Percentiles rank a stretch among this genome's conserved stretches.
Evolutionary conservation across 2,113 vertebrate genomes (phyloP).

Genomic region (Campylorhamphus procurvoides): DNA sequence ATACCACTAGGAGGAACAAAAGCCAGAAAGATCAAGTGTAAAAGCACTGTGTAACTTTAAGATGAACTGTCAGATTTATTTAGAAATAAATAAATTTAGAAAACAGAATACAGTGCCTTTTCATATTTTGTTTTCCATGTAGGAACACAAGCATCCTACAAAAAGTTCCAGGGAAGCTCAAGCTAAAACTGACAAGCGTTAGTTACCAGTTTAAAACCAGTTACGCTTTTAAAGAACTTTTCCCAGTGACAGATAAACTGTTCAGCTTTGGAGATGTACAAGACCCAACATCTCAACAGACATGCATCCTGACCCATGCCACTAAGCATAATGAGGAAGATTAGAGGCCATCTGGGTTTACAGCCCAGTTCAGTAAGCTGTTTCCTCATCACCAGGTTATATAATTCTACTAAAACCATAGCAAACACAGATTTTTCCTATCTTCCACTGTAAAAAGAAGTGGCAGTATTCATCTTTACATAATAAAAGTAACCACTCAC

Average conservation of each 20-base stretch:
- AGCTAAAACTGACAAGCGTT: background rate
- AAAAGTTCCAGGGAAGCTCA: background rate
- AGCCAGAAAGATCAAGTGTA: background rate
- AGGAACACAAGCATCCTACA: background rate
- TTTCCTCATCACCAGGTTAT: slow-evolving; percentile 7
- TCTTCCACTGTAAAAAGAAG: background rate
- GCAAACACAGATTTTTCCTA: background rate
- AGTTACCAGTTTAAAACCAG: background rate
- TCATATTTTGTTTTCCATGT: background rate
- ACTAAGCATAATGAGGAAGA: background rate
- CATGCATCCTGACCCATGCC: background rate
- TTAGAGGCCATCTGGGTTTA: slow-evolving; percentile 55
- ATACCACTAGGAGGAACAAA: background rate
- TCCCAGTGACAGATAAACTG: background rate
- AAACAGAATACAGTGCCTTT: background rate
- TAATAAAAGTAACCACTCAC: background rate
- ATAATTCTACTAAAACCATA: background rate
- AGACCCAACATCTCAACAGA: background rate
- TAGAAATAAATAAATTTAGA: background rate
- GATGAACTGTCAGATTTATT: background rate
- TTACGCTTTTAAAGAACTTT: background rate
- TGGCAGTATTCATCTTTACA: rapidly evolving
- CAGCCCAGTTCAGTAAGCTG: background rate
- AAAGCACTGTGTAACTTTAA: background rate
- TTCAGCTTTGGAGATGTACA: background rate